A percentile compares a stretch with the other conserved stretches of the same genome.
Evolutionary conservation across 2,797 vertebrate genomes (phyloP).

Genomic region (Betta splendens): DNA sequence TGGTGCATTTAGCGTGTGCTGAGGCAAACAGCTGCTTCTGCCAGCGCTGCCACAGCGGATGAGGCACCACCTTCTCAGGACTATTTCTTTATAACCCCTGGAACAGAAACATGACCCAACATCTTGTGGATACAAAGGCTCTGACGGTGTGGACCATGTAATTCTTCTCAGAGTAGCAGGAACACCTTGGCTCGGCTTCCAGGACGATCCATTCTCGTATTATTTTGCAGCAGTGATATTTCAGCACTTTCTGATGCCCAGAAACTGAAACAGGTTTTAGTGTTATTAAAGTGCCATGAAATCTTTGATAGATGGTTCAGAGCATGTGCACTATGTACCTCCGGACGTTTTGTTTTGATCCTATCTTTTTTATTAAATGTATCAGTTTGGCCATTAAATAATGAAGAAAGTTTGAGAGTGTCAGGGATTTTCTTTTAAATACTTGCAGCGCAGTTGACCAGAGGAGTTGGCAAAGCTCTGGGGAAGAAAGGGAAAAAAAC

Average conservation of each 20-base stretch:
- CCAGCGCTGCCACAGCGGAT: conserved; percentile 26
- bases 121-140: conserved; percentile 23
- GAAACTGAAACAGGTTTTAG: conserved; percentile 14
- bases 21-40: conserved; percentile 35
- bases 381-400: conserved; percentile 6
- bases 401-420: conserved; percentile 9
- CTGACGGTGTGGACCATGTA: neutral
- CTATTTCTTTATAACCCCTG: conserved; percentile 26
- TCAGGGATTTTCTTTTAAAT: neutral
- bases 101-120: conserved; percentile 19
- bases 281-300: conserved; percentile 36
- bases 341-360: conserved; percentile 16
- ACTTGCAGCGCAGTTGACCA: neutral
- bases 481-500: neutral
- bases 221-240: conserved; percentile 13
- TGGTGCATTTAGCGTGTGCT: conserved; percentile 15
- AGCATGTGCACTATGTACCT: conserved; percentile 1
- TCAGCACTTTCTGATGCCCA: conserved; percentile 17
- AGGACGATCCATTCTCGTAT: conserved; percentile 1
- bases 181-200: neutral
- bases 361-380: conserved; percentile 26
- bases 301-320: conserved; percentile 25
- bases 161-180: conserved; percentile 19
- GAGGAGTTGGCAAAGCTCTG: neutral
- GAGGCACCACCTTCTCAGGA: neutral